Evolutionary conservation across 2,797 vertebrate genomes (phyloP), one percentile per base, ranked within the genome.

Genomic region (Phylloscopus collybita): DNA sequence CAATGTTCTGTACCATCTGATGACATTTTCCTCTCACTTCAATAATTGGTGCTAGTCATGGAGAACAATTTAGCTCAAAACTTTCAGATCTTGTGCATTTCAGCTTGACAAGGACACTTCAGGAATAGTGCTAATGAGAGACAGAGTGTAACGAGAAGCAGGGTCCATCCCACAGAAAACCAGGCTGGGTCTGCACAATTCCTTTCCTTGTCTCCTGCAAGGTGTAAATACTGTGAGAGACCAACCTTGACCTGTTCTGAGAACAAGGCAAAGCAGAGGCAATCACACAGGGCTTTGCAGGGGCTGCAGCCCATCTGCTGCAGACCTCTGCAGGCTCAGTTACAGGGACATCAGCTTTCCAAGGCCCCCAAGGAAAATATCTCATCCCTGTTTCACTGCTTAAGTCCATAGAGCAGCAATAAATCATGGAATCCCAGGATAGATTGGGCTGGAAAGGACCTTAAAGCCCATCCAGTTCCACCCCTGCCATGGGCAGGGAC

Each of bases 111-210:
- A 40, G 49, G 53, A 42, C 9, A 79, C 34, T 45, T 60, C 61
- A 74, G 62, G 64, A 82, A 20, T 0, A 47, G 21, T 4, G n/a
- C 67, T 71, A 71, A 47, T 4, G 42, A 71, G 23, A 81, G 44
- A 42, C 34, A 64, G 56, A 32, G 66, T 1, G 40, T 2, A 5
- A 57, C 0, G 0, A 86, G 8, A 29, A 67, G 38, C 1, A 30
- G 30, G 18, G 64, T 36, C 59, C 40, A 66, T 21, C 70, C 42
- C 47, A n/a, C 2, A 60, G 64, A 22, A 40, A 53, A 64, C 12
- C 60, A 86, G 30, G 26, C 25, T 74, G 62, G 20, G 5, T 12
- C 44, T 84, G 54, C 64, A 67, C 56, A 65, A 3, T 5, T 65
- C 47, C 50, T 13, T n/a, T 34, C 80, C 70, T 59, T 44, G 42